Percentiles rank a stretch among this genome's conserved stretches.
Conservation (phyloP, 2,113 vertebrate genomes). For the Psilopsiagon aymara region DNA sequence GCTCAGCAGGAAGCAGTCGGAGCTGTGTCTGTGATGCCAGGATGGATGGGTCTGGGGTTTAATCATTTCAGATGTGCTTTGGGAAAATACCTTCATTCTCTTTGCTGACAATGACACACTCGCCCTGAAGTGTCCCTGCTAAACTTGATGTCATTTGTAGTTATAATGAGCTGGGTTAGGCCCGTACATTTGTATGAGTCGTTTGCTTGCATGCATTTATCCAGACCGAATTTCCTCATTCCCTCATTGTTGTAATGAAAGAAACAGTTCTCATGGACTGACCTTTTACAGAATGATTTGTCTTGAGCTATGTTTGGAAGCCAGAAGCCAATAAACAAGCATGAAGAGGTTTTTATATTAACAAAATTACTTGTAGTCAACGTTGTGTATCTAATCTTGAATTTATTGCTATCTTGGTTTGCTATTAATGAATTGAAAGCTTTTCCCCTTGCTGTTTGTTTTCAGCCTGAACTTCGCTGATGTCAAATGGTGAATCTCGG, state of each 20-base stretch:
- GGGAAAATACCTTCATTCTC: neutral
- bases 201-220: neutral
- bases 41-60: neutral
- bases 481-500: neutral
- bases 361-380: neutral
- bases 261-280: neutral
- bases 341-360: neutral
- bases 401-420: neutral
- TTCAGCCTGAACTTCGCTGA: neutral
- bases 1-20: neutral
- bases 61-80: neutral
- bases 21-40: neutral
- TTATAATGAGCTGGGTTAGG: neutral
- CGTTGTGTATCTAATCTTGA: neutral
- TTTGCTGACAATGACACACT: neutral
- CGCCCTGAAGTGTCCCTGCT: neutral
- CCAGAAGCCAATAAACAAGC: neutral
- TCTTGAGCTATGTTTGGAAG: neutral
- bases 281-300: neutral
- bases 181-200: neutral
- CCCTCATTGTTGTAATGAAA: neutral
- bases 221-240: neutral
- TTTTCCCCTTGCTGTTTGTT: neutral
- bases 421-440: neutral
- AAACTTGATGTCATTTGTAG: neutral